Base-by-base conservation (phyloP, 2,888 invertebrate genomes). In the Pseudoips prasinana region DNA sequence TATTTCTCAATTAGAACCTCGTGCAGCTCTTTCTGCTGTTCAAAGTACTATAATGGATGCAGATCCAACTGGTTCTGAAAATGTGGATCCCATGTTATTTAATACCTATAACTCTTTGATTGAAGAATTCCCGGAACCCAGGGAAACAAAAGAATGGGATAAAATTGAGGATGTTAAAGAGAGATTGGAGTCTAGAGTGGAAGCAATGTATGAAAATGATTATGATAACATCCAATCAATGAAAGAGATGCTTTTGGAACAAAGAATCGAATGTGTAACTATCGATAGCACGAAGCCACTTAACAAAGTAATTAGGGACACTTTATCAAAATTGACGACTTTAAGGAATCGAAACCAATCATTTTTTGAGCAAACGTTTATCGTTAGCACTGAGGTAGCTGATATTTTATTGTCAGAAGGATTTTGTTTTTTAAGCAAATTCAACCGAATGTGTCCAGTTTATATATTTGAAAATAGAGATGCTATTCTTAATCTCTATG, bases 361-460 rank as follows among this genome's bases (percentile, higher is more conserved):
- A 0, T 66, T 89, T 44, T 89, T 92, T 36, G 92, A 93, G 64
- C 82, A 90, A 63, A 90, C 90, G 2, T 89, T 87, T 56, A 73
- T 89, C 17, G 63, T 92, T 1, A 77, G 81, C 30, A 45, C 73
- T 7, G 89, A 91, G 45, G 73, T 88, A 8, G 92, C 92, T 3
- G 91, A 93, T 54, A 73, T 76, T 31, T 70, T 93, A 24, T 56
- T 93, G 20, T 61, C 75, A 1, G 76, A 76, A 41, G 93, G 93
- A 2, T 91, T 91, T 64, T 92, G 78, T 61, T 90, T 92, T 42
- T 63, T 91, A 9, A 93, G 93, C 62, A 89, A 90, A 49, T 93
- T 92, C 66, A 89, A 91, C 10, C 85, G 90, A 33, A 86, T 90
- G 56, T 93, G 93, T 63, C 94, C 94, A 0, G 92, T 94, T 0